A percentile compares a stretch with the other conserved stretches of the same genome.
phyloP scores from a whole-genome alignment of 2,113 vertebrate genomes.

The Columba janthina region DNA sequence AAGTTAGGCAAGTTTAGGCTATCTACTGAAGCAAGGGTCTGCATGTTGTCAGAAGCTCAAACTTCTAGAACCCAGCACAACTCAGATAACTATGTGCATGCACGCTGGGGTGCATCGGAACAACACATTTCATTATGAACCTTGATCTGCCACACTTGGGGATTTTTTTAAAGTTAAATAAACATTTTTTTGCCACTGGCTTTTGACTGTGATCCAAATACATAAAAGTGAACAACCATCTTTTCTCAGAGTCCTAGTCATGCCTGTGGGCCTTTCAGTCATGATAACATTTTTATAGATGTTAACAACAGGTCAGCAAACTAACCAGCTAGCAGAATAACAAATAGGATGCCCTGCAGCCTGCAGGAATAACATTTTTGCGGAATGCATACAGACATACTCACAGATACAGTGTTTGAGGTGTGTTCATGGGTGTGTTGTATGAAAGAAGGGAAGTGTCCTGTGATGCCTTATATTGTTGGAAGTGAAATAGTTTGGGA shows the following conservation, averaged over 20 bases:
- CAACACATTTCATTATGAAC: not conserved
- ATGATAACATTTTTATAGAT: constrained; percentile 36
- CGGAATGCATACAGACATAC: not conserved
- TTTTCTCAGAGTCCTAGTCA: not conserved
- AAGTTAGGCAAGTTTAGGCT: not conserved
- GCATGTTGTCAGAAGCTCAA: not conserved
- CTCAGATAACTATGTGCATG: not conserved
- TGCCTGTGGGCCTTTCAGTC: not conserved
- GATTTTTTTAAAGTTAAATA: not conserved
- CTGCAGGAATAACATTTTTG: not conserved
- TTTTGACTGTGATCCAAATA: not conserved
- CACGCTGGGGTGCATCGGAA: not conserved
- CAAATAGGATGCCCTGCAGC: not conserved
- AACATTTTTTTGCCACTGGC: not conserved
- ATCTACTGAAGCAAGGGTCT: not conserved
- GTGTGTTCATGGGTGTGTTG: not conserved
- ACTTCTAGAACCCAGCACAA: not conserved
- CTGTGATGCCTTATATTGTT: not conserved
- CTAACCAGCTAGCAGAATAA: constrained; percentile 21
- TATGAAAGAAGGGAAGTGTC: not conserved
- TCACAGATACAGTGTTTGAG: not conserved
- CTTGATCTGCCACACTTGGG: not conserved
- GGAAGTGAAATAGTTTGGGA: not conserved
- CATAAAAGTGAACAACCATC: not conserved
- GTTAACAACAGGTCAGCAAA: not conserved